A percentile compares a stretch with the other conserved stretches of the same genome.
Evolutionary conservation across 2,888 invertebrate genomes (phyloP).

Genomic region (Chorisops tibialis): DNA sequence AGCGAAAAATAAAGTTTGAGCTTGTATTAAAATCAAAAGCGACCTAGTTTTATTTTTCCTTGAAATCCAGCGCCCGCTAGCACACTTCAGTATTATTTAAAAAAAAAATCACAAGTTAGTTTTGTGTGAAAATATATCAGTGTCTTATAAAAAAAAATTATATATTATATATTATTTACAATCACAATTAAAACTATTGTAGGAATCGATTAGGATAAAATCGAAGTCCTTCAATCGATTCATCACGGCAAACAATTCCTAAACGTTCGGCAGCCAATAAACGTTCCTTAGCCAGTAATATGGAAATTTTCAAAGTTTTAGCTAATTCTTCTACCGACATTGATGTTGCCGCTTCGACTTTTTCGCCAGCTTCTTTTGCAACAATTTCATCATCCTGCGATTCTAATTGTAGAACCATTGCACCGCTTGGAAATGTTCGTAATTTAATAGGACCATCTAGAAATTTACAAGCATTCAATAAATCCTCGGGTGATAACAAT

Average conservation of each 20-base stretch:
- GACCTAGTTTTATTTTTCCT: too few relatives aligned
- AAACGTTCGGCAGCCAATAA: constrained; percentile 80
- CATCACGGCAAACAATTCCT: constrained; percentile 89
- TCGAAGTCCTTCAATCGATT: constrained; percentile 88
- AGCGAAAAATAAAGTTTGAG: too few relatives aligned
- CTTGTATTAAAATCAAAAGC: too few relatives aligned
- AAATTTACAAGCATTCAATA: constrained; percentile 83
- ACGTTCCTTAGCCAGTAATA: constrained; percentile 86
- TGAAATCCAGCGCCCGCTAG: too few relatives aligned
- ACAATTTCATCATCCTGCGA: constrained; percentile 70
- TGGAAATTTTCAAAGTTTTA: constrained; percentile 75
- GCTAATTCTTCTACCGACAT: constrained; percentile 86
- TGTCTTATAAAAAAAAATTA: too few relatives aligned
- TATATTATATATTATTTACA: too few relatives aligned
- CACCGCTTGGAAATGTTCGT: constrained; percentile 88
- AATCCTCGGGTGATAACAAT: constrained; percentile 94
- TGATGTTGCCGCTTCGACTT: constrained; percentile 64
- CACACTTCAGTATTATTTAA: too few relatives aligned
- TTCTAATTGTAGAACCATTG: constrained; percentile 84
- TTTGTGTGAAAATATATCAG: too few relatives aligned
- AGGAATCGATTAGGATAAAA: constrained; percentile 92
- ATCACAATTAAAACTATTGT: neutral
- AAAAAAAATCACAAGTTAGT: too few relatives aligned
- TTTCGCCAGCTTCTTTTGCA: constrained; percentile 62
- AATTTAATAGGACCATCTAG: constrained; percentile 68